Evolutionary conservation across 2,113 vertebrate genomes (phyloP), one percentile per base, ranked within the genome.

Genomic region (Panurus biarmicus): DNA sequence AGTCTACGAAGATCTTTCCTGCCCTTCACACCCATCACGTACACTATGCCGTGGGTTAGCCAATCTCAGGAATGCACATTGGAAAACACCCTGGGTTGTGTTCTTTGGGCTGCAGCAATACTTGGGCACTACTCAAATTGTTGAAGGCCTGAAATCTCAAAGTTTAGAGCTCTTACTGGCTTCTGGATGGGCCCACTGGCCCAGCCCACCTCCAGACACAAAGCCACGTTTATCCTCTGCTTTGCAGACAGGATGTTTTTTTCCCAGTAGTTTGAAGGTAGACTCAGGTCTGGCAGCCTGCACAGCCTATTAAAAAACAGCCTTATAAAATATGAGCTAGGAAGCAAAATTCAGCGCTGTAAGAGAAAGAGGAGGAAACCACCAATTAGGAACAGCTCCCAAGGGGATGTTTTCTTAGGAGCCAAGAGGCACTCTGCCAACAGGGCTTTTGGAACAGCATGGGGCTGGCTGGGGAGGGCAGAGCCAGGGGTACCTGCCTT

Each of bases 241-340:
- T 76, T 96, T 94, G 45, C 62, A 95, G 87, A 82, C 85, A 87
- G 84, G 65, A 91, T 3, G 4, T 76, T 87, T 94, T 77, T 80
- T 69, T 70, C 66, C 26, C 33, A 20, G 24, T 19, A 85, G 42
- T 89, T 16, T 89, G 88, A 87, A 95, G 93, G 94, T 73, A 96
- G 89, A 87, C 47, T 86, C 57, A 81, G 76, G 69, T 85, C 90
- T 96, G 93, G 89, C 86, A 92, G 85, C 53, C 88, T 75, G 57
- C 40, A 71, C 3, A 4, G 53, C 57, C 90, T 90, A 50, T 92
- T 94, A 95, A 94, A 96, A 97, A 70, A 3, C 71, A 94, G 73
- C 86, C 94, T 85, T 91, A 90, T 95, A 96, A 97, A 96, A 93
- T 90, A 89, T 58, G 77, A 97, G 81, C 83, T 91, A 95, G 85